Percentiles rank a stretch among this genome's conserved stretches.
phyloP scores from a whole-genome alignment of 2,888 invertebrate genomes.

The Ommatoiulus sabulosus region DNA sequence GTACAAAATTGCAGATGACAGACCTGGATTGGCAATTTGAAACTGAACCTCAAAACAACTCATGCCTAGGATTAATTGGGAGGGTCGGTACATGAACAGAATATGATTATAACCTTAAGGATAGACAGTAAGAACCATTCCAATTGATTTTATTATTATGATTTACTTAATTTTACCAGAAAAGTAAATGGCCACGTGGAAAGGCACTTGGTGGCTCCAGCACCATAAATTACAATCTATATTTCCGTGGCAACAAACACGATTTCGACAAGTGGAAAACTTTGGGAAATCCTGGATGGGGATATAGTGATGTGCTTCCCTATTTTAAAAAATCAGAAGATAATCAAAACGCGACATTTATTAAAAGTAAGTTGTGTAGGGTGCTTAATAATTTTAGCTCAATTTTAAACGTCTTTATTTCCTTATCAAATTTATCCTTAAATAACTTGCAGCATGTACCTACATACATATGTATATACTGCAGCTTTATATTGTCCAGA shows the following conservation, averaged over 20 bases:
- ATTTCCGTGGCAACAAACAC: constrained; percentile 68
- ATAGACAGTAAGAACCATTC: too few relatives aligned
- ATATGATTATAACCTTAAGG: neutral
- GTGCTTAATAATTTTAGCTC: too few relatives aligned
- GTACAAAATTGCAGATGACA: neutral
- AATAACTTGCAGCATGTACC: too few relatives aligned
- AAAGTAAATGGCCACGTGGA: constrained; percentile 63
- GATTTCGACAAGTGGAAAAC: constrained; percentile 69
- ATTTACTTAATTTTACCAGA: too few relatives aligned
- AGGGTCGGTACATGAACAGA: neutral
- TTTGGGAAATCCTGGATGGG: constrained; percentile 68
- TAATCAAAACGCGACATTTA: neutral
- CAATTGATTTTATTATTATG: neutral
- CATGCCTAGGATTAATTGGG: constrained; percentile 1
- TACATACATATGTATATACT: too few relatives aligned
- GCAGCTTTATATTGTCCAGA: too few relatives aligned
- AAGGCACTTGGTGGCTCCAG: constrained; percentile 69
- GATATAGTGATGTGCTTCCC: constrained; percentile 69
- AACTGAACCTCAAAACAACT: neutral
- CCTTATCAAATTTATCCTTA: too few relatives aligned
- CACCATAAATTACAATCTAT: constrained; percentile 70
- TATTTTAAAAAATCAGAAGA: constrained; percentile 69
- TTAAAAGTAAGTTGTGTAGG: neutral
- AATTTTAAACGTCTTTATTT: too few relatives aligned
- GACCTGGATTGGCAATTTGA: constrained; percentile 23